Conservation (phyloP, 2,113 vertebrate species). For the Murina feae region DNA sequence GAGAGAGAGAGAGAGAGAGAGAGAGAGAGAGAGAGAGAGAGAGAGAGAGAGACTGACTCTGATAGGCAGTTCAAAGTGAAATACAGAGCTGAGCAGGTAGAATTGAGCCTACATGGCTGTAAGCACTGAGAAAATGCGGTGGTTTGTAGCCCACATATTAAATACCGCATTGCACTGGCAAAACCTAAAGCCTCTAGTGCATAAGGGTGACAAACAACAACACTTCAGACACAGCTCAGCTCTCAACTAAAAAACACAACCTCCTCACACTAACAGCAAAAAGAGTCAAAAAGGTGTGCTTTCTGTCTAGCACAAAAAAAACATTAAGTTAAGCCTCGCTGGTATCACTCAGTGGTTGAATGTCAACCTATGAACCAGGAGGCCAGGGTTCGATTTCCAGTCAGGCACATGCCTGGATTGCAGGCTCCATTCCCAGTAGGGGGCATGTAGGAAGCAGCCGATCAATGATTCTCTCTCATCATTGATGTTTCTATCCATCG, state of each 20-base stretch:
- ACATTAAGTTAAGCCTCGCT: no score
- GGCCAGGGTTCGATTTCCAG: no score
- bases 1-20: no score
- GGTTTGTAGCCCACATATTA: background rate
- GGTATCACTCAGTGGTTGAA: no score
- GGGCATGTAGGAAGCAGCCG: no score
- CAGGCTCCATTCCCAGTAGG: no score
- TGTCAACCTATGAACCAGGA: no score
- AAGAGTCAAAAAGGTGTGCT: background rate
- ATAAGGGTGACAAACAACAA: background rate
- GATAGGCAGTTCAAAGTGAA: background rate
- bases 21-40: background rate
- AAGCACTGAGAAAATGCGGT: background rate
- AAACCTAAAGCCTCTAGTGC: background rate
- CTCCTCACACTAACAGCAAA: background rate
- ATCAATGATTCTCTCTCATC: no score
- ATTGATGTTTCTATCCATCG: no score
- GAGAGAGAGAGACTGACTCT: background rate
- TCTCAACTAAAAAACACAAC: background rate
- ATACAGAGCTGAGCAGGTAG: background rate
- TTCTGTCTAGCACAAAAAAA: background rate
- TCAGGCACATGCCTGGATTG: no score
- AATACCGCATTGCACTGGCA: background rate
- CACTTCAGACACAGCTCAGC: background rate
- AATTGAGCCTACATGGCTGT: background rate